Conservation (phyloP, 2,113 vertebrate genomes). For the Bubalus kerabau region DNA sequence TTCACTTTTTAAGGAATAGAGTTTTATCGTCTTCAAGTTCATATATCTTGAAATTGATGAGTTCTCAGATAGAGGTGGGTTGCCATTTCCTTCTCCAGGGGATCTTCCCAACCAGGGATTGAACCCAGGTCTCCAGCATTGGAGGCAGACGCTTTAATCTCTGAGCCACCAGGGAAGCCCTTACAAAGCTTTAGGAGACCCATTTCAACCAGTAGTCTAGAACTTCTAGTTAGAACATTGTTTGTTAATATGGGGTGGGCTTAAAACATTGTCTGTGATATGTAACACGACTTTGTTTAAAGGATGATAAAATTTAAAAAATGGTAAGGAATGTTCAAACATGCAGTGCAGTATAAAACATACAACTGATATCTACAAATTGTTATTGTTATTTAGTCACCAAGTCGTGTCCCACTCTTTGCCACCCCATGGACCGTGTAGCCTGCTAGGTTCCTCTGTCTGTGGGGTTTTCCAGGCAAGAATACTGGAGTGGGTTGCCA, state of each 20-base stretch:
- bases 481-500: not conserved
- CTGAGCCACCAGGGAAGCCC: no score
- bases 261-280: not conserved
- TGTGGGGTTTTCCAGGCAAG: not conserved
- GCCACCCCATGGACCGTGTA: not conserved
- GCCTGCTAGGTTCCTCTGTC: not conserved
- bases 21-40: not conserved
- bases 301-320: not conserved
- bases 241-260: not conserved
- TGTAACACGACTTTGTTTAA: not conserved
- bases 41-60: not conserved
- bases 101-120: no score
- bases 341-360: not conserved
- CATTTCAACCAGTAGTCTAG: not conserved
- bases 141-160: no score
- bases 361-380: not conserved
- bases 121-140: no score
- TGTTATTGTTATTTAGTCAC: not conserved
- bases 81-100: no score
- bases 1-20: not conserved
- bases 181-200: not conserved
- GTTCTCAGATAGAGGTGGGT: not conserved
- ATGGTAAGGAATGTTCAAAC: not conserved
- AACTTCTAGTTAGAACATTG: not conserved
- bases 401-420: not conserved